Conservation (phyloP, 2,113 vertebrate genomes). For the Corythornis madagascariensis region DNA sequence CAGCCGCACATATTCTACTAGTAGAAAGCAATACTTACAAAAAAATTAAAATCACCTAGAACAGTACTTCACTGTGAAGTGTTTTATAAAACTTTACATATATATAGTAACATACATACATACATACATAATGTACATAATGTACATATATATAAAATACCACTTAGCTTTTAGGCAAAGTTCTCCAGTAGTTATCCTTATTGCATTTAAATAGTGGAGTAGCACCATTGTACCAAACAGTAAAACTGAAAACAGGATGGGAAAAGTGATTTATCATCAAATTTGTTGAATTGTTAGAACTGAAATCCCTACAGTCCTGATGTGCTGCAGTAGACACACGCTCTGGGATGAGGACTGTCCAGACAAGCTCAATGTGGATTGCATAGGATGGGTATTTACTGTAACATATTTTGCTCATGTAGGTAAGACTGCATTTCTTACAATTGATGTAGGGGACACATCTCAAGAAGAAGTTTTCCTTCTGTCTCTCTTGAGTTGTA, state of each 20-base stretch:
- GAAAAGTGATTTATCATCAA: background rate
- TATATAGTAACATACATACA: background rate
- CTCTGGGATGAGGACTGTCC: background rate
- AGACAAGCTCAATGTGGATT: background rate
- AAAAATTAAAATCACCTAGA: background rate
- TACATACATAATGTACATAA: background rate
- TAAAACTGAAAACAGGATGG: background rate
- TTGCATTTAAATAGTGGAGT: background rate
- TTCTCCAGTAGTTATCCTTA: background rate
- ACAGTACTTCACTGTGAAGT: background rate
- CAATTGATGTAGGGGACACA: background rate
- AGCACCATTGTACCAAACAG: background rate
- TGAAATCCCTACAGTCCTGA: background rate
- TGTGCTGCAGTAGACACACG: accelerated
- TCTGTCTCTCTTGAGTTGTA: accelerated
- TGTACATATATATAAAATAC: background rate
- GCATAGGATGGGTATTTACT: background rate
- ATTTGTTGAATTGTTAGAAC: background rate
- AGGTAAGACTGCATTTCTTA: accelerated
- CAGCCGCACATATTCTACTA: background rate
- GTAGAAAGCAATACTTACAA: background rate
- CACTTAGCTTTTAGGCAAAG: background rate
- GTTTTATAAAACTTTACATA: background rate
- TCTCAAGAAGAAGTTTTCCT: background rate
- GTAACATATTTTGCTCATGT: background rate